These are phyloP conservation scores for Flexamia atlantica DNA, from an alignment of 2,888 invertebrate genomes.

Conservation along the genomic window DNA sequence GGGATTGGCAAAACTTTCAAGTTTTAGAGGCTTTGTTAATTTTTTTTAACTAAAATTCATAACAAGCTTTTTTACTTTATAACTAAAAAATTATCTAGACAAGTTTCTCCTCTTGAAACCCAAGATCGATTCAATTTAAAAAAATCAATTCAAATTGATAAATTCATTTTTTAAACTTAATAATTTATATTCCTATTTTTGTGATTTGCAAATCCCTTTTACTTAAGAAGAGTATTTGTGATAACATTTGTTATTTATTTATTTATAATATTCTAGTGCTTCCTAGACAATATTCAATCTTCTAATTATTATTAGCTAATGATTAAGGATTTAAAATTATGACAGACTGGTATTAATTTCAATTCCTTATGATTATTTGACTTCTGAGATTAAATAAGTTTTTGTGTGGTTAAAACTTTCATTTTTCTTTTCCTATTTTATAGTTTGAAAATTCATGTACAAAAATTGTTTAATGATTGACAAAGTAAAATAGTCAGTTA, in stretches of 20 bases:
- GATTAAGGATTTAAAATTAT: no score
- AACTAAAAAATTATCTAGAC: no score
- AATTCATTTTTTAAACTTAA: no score
- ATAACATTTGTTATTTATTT: neutral
- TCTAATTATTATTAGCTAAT: neutral
- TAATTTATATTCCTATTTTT: neutral
- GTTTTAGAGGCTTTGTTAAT: neutral
- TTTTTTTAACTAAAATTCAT: no score
- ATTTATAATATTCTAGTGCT: conserved; percentile 1
- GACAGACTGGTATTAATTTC: no score
- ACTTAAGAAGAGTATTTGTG: conserved; percentile 7
- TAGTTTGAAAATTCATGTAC: neutral
- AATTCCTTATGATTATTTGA: no score
- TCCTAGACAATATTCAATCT: neutral
- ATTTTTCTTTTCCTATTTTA: neutral
- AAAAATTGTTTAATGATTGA: neutral
- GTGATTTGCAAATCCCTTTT: neutral
- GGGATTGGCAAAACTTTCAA: neutral
- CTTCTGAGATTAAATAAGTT: neutral
- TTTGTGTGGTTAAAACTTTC: neutral
- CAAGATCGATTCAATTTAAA: no score
- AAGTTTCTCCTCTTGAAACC: no score
- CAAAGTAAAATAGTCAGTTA: no score
- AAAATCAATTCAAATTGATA: no score
- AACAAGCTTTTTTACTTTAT: no score